Conservation (phyloP, 2,888 invertebrate genomes). For the Scaptomyza polygonia region DNA sequence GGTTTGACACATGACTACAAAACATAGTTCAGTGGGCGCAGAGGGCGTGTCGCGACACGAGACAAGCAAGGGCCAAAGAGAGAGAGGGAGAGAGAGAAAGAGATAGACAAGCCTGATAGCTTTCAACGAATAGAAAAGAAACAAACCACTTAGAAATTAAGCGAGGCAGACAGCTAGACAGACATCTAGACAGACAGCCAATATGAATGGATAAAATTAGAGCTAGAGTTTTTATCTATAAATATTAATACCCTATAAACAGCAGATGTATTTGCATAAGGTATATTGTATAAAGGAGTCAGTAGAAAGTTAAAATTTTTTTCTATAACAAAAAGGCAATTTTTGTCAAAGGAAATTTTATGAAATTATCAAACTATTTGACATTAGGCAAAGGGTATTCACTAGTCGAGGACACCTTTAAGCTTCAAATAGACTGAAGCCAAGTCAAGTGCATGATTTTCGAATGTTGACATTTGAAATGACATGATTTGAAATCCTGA, state of each 20-base stretch:
- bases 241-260: constrained; percentile 21
- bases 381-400: neutral
- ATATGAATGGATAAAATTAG: constrained; percentile 38
- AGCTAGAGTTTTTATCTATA: neutral
- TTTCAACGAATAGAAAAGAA: constrained; percentile 18
- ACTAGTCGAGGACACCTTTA: neutral
- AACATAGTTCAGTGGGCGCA: neutral
- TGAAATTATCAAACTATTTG: too few relatives aligned
- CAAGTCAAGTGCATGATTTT: constrained; percentile 44
- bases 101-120: constrained; percentile 38
- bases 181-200: constrained; percentile 30
- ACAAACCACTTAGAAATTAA: constrained; percentile 42
- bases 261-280: neutral
- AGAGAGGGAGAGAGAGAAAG: constrained; percentile 7
- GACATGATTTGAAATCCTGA: constrained; percentile 36
- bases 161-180: constrained; percentile 19
- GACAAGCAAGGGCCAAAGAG: constrained; percentile 48
- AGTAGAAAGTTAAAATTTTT: too few relatives aligned
- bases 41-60: constrained; percentile 25
- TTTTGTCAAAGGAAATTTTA: too few relatives aligned
- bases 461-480: constrained; percentile 49
- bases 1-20: constrained; percentile 58
- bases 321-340: too few relatives aligned
- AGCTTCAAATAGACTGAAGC: constrained; percentile 16
- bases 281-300: too few relatives aligned